These are phyloP conservation scores for Ibidorhyncha struthersii DNA, from an alignment of 2,113 vertebrate genomes.

Conservation along the genomic window DNA sequence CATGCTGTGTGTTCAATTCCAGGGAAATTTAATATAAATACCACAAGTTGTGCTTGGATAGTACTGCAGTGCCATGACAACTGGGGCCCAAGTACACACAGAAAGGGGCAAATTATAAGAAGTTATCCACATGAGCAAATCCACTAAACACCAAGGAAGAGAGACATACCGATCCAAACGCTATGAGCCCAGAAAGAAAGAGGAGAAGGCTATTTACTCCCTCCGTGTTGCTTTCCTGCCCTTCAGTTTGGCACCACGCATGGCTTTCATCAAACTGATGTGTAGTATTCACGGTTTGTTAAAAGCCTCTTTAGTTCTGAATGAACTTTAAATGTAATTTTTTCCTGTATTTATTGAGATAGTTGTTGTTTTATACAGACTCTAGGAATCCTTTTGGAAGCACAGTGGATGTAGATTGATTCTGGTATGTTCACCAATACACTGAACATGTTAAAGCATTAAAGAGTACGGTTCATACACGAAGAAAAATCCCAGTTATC, in stretches of 20 bases:
- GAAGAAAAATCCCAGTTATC: background rate
- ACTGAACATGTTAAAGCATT: background rate
- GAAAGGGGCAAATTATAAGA: background rate
- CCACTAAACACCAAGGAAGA: background rate
- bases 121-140: background rate
- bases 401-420: background rate
- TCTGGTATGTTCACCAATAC: background rate
- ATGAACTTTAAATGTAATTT: background rate
- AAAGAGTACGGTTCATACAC: background rate
- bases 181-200: background rate
- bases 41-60: background rate
- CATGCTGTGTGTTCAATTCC: too few relatives aligned
- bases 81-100: too few relatives aligned
- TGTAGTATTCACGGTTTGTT: background rate
- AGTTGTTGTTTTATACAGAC: background rate
- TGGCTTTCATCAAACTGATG: background rate
- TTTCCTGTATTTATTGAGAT: background rate
- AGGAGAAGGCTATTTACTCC: background rate
- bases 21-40: background rate
- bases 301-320: background rate
- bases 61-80: background rate
- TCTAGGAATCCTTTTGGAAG: background rate
- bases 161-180: background rate
- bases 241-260: background rate
- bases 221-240: too few relatives aligned